Evolutionary conservation across 1,140 invertebrate species (phyloP).

Genomic region (Oryctes rhinoceros): DNA sequence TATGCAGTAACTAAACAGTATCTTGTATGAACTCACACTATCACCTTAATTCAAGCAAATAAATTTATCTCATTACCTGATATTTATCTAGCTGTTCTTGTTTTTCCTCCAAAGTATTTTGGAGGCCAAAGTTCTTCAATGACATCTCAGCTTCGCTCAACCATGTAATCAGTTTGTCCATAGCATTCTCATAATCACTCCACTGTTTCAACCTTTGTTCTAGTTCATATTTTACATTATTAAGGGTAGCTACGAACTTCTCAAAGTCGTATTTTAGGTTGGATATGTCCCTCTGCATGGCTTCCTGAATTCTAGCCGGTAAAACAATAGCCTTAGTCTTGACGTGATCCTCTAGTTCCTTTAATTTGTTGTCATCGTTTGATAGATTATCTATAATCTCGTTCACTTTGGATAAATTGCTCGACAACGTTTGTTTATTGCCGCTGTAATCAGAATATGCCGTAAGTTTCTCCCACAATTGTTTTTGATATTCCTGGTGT

Average conservation of each 20-base stretch:
- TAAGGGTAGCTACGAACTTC: conserved; percentile 79
- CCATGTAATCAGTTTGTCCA: conserved; percentile 85
- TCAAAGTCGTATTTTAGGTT: conserved; percentile 82
- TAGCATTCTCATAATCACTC: conserved; percentile 87
- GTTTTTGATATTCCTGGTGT: conserved; percentile 87
- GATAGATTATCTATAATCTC: conserved; percentile 80
- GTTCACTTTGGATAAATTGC: conserved; percentile 76
- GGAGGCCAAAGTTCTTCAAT: conserved; percentile 86
- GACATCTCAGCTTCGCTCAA: conserved; percentile 85
- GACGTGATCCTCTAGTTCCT: conserved; percentile 74
- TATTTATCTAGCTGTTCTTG: conserved; percentile 89
- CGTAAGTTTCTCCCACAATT: conserved; percentile 83
- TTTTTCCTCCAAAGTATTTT: conserved; percentile 89
- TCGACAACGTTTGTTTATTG: conserved; percentile 78
- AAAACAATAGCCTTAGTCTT: conserved; percentile 71
- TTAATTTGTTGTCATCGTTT: conserved; percentile 77
- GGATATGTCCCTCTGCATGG: conserved; percentile 79
- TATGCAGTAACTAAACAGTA: neutral
- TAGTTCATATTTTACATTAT: conserved; percentile 79
- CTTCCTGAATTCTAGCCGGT: conserved; percentile 79
- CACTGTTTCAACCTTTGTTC: conserved; percentile 89
- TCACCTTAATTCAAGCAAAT: conserved; percentile 24
- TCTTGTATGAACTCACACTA: conserved; percentile 19
- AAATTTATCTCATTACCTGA: conserved; percentile 69
- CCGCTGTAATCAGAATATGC: conserved; percentile 82